These are phyloP conservation scores for Cyaniris semiargus DNA, from an alignment of 2,888 invertebrate species.

Conservation along the genomic window DNA sequence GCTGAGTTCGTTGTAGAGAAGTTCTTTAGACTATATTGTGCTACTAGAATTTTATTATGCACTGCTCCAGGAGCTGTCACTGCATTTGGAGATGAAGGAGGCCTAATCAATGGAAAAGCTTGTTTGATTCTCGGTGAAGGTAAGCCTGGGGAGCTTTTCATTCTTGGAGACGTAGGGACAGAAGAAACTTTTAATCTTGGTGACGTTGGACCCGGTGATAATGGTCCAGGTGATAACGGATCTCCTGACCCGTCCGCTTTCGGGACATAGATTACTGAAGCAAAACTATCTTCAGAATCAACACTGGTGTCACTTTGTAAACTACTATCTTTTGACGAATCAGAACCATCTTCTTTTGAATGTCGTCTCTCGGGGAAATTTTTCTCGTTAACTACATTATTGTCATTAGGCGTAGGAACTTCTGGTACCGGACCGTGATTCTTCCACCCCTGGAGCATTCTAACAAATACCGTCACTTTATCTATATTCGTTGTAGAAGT, in stretches of 20 bases:
- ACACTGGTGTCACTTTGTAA: conserved; percentile 96
- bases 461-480: conserved; percentile 90
- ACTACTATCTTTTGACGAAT: conserved; percentile 93
- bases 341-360: conserved; percentile 93
- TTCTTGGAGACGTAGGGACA: conserved; percentile 88
- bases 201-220: conserved; percentile 83
- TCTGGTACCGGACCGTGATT: conserved; percentile 77
- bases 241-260: conserved; percentile 85
- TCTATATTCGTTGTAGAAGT: conserved; percentile 91
- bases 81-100: conserved; percentile 81
- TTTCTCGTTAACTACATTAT: conserved; percentile 69
- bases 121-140: conserved; percentile 85
- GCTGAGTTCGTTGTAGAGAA: conserved; percentile 62
- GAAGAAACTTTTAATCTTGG: conserved; percentile 84
- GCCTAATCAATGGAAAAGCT: conserved; percentile 82
- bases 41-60: conserved; percentile 78
- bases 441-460: conserved; percentile 92
- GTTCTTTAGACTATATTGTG: conserved; percentile 79
- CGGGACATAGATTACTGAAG: conserved; percentile 94
- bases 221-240: conserved; percentile 81
- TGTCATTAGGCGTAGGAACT: conserved; percentile 72
- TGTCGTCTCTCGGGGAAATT: conserved; percentile 84
- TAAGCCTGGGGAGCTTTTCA: conserved; percentile 85
- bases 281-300: conserved; percentile 96
- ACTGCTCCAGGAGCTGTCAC: conserved; percentile 73